Conservation (phyloP, 2,888 invertebrate species). For the Chrysolina americana region DNA sequence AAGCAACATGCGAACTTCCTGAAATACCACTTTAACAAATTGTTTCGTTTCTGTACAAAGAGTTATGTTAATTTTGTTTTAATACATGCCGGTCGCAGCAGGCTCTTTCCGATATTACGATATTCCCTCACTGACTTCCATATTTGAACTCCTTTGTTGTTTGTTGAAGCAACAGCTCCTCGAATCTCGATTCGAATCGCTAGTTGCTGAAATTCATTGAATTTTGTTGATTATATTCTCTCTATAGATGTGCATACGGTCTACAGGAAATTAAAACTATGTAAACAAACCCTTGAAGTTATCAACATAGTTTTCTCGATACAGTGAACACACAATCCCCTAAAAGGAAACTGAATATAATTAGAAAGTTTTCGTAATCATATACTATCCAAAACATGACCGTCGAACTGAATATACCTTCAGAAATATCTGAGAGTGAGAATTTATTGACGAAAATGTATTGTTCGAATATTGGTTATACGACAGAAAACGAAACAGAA, state of each 20-base stretch:
- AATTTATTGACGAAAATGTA: no score
- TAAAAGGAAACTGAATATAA: neutral
- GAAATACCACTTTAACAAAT: conserved; percentile 2
- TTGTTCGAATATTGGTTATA: no score
- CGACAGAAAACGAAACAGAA: no score
- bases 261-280: neutral
- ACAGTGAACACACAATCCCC: neutral
- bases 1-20: neutral
- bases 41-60: neutral
- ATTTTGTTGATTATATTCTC: neutral
- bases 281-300: neutral
- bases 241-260: neutral
- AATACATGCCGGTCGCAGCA: neutral
- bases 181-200: conserved; percentile 1
- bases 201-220: neutral
- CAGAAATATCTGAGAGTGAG: no score
- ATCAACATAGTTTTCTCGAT: neutral
- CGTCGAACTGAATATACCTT: no score
- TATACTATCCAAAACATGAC: no score
- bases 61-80: conserved; percentile 3
- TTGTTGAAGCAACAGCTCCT: conserved; percentile 8
- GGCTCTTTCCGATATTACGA: conserved; percentile 2
- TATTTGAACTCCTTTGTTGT: conserved; percentile 10
- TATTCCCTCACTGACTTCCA: neutral
- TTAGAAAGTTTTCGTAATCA: neutral